phyloP scores from a whole-genome alignment of 1,140 invertebrate genomes.

The Ylistrum balloti region DNA sequence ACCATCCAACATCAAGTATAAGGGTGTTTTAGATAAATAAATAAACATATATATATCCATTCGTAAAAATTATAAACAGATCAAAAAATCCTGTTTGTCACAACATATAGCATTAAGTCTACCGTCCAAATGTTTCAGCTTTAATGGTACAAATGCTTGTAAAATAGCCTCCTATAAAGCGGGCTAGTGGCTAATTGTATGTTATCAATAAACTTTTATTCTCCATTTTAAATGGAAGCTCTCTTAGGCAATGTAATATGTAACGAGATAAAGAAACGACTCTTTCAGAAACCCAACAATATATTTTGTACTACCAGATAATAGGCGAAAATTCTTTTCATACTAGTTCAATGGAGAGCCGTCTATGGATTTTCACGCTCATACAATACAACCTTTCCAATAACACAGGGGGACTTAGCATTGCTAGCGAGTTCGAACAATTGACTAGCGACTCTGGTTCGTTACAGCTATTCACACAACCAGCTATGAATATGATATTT shows the following conservation, averaged over 20 bases:
- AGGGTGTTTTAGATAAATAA: not conserved
- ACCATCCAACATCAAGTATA: not conserved
- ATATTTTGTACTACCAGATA: constrained; percentile 76
- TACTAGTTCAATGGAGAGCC: constrained; percentile 54
- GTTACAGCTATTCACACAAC: constrained; percentile 47
- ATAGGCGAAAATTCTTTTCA: constrained; percentile 75
- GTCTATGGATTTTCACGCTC: constrained; percentile 76
- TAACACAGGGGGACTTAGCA: constrained; percentile 48
- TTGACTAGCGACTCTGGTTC: constrained; percentile 46
- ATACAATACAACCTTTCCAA: constrained; percentile 46
- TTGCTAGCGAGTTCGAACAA: constrained; percentile 53
- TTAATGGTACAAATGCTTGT: constrained; percentile 11
- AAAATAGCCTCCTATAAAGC: not conserved
- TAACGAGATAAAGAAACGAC: constrained; percentile 75
- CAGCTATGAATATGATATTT: constrained; percentile 59
- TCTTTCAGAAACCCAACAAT: constrained; percentile 78
- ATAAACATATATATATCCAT: constrained; percentile 10
- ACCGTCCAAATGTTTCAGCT: not conserved
- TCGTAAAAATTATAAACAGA: too few species aligned
- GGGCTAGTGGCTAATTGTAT: constrained; percentile 41
- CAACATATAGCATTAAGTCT: not conserved
- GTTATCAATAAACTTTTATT: constrained; percentile 66
- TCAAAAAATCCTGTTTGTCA: not conserved
- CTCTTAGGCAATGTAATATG: constrained; percentile 73
- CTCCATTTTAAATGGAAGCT: constrained; percentile 63